Evolutionary conservation across 1,140 invertebrate genomes (phyloP), one percentile per base, ranked within the genome.

Genomic region (Heliconius nattereri): DNA sequence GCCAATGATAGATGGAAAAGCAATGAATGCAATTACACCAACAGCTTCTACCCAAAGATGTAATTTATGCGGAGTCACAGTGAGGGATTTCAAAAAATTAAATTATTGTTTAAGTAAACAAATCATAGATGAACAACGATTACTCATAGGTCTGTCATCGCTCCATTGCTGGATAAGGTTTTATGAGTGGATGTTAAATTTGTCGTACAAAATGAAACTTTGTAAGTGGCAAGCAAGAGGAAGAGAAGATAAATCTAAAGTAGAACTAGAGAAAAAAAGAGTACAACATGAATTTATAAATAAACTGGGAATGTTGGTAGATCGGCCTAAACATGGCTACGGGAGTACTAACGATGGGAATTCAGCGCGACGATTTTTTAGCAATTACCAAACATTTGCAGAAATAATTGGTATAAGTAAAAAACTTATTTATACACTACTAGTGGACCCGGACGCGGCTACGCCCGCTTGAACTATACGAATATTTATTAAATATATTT

Each of bases 321-420:
- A 70, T 66, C 32, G 40, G 57, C 75, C 75, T 60, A 66, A 66
- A 66, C 75, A 60, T 40, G 57, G 57, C 60, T 76, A 76, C 66
- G 75, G 16, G 29, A 66, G 32, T 66, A 66, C 57, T n/a, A 66
- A 76, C 37, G 74, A 76, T 66, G 74, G 74, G n/a, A 76, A 76
- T 76, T 35, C 54, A n/a, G 74, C 74, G 23, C 54, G 74, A 66
- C 54, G 76, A 54, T 78, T 78, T 73, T 73, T 78, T 26, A 60
- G 70, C 52, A 37, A 78, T 78, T 73, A 72, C 76, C 49, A 78
- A 72, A 72, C 72, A 54, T 66, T 20, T 75, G 52, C 74, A 40
- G 74, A 75, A 66, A 75, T 75, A 66, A 78, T 45, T 72, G 76
- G 76, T 49, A 71, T 70, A 75, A 71, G 73, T 29, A 75, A 79